phyloP scores from a whole-genome alignment of 2,113 vertebrate species.

The Anguilla japonica region DNA sequence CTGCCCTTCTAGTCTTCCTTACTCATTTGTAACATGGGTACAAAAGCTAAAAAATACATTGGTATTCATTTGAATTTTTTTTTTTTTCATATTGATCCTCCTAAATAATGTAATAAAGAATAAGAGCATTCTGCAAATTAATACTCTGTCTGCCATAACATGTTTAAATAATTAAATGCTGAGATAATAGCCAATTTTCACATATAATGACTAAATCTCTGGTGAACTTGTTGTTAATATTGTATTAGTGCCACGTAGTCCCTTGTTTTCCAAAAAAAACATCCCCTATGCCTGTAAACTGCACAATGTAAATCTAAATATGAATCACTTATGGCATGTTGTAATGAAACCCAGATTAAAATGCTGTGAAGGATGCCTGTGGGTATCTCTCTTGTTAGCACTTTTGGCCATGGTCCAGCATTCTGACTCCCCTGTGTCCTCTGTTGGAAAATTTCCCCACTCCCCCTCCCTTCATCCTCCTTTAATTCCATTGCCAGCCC shows the following conservation, averaged over 20 bases:
- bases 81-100: constrained; percentile 1
- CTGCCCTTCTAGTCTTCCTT: neutral
- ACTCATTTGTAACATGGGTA: neutral
- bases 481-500: neutral
- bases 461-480: neutral
- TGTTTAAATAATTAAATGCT: constrained; percentile 24
- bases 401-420: neutral
- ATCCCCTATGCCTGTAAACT: neutral
- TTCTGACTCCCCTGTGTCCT: constrained; percentile 4
- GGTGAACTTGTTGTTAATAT: constrained; percentile 4
- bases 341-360: neutral
- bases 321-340: neutral
- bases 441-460: neutral
- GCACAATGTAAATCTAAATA: neutral
- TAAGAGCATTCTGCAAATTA: neutral
- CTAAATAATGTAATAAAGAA: constrained; percentile 12
- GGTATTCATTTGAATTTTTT: neutral
- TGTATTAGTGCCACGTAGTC: neutral
- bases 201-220: constrained; percentile 21
- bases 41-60: neutral
- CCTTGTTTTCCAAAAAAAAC: neutral
- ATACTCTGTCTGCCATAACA: constrained; percentile 7
- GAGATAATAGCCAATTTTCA: constrained; percentile 14
- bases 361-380: neutral
- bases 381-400: constrained; percentile 1